Evolutionary conservation across 2,888 invertebrate genomes (phyloP).

Genomic region (Flexamia atlantica): DNA sequence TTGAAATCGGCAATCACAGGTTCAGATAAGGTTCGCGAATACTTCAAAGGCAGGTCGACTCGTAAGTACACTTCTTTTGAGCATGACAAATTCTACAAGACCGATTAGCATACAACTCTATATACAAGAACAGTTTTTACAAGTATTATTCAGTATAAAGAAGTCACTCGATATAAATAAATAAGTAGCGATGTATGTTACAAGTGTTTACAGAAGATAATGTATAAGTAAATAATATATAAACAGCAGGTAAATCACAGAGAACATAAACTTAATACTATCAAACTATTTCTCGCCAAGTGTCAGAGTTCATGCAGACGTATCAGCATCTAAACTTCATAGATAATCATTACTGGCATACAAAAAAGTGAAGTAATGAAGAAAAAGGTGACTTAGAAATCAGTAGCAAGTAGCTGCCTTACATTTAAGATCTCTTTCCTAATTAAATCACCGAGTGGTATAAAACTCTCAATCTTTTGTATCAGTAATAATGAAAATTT

Average conservation of each 20-base stretch:
- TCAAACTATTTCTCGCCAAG: neutral
- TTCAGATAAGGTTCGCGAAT: neutral
- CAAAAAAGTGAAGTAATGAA: too few species aligned
- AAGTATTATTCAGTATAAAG: neutral
- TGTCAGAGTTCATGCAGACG: neutral
- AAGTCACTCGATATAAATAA: conserved; percentile 14
- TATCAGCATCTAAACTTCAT: neutral
- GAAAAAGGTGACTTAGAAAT: neutral
- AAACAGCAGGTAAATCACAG: neutral
- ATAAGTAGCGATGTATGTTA: conserved; percentile 31
- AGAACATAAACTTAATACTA: conserved; percentile 24
- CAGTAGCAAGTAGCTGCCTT: neutral
- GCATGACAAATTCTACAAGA: conserved; percentile 37
- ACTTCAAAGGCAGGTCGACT: conserved; percentile 19
- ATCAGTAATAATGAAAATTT: too few species aligned
- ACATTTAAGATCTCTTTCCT: neutral
- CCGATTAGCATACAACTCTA: neutral
- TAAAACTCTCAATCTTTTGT: too few species aligned
- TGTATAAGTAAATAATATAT: conserved; percentile 20
- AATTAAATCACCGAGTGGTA: too few species aligned
- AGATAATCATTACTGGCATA: too few species aligned
- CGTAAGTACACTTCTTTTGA: conserved; percentile 51
- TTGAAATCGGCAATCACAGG: neutral
- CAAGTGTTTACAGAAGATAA: neutral
- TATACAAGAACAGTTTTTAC: conserved; percentile 4